phyloP scores from a whole-genome alignment of 2,888 invertebrate species.

The Habrosyne pyritoides region DNA sequence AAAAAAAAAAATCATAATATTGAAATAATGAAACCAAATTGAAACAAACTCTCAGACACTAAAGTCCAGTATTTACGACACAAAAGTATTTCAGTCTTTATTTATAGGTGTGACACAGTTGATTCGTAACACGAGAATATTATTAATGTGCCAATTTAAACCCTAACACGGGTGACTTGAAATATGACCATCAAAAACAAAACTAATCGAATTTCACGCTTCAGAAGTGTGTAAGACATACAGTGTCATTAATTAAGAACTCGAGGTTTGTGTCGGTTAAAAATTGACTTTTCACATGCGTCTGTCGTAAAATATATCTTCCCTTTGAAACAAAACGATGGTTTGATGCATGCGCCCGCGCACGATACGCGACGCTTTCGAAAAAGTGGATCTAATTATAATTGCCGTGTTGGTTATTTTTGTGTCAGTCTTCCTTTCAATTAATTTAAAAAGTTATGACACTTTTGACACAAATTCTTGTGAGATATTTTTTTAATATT shows the following conservation, averaged over 20 bases:
- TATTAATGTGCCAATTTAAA: slow-evolving; percentile 18
- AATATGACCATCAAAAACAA: slow-evolving; percentile 24
- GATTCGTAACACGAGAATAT: slow-evolving; percentile 9
- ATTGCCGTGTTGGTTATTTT: slow-evolving; percentile 24
- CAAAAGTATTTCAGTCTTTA: background rate
- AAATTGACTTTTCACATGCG: slow-evolving; percentile 33
- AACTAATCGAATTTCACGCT: slow-evolving; percentile 39
- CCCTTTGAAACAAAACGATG: slow-evolving; percentile 36
- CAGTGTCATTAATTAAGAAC: slow-evolving; percentile 43
- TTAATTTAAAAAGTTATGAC: slow-evolving; percentile 5
- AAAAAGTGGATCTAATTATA: slow-evolving; percentile 38
- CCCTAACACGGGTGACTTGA: slow-evolving; percentile 4
- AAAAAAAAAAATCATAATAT: too few species aligned
- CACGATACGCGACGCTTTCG: slow-evolving; percentile 27
- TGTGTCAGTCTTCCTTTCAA: slow-evolving; percentile 7
- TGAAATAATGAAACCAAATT: too few species aligned
- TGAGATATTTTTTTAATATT: background rate
- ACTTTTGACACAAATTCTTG: background rate
- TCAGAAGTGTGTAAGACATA: slow-evolving; percentile 36
- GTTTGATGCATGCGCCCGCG: slow-evolving; percentile 39
- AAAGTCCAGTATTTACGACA: background rate
- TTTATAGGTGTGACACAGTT: slow-evolving; percentile 5
- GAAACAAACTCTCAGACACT: background rate
- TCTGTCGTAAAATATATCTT: slow-evolving; percentile 21
- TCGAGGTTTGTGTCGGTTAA: slow-evolving; percentile 27